phyloP scores from a whole-genome alignment of 1,140 invertebrate genomes.

The Himalopsyche phryganea region DNA sequence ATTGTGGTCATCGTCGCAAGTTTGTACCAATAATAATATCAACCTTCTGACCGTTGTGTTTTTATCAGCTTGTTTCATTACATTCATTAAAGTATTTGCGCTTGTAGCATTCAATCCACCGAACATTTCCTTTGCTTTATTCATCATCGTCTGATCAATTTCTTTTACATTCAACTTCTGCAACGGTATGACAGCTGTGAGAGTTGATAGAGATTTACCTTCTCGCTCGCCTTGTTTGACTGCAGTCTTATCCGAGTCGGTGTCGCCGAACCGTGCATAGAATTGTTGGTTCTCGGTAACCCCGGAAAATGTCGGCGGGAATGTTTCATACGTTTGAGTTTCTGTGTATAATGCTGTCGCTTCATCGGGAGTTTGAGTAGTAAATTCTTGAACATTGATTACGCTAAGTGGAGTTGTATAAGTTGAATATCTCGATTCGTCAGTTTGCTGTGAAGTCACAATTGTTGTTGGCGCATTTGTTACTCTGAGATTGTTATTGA shows the following conservation, averaged over 20 bases:
- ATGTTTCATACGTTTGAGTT: slow-evolving; percentile 27
- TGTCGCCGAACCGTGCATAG: slow-evolving; percentile 1
- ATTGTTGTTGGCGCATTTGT: slow-evolving; percentile 13
- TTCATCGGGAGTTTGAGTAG: slow-evolving; percentile 26
- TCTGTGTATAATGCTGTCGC: slow-evolving; percentile 14
- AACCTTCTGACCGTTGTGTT: slow-evolving; percentile 71
- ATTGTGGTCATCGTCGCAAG: slow-evolving; percentile 68
- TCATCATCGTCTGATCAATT: slow-evolving; percentile 55
- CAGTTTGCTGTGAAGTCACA: slow-evolving; percentile 6
- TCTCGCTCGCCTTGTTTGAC: slow-evolving; percentile 35
- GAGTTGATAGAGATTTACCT: slow-evolving; percentile 21
- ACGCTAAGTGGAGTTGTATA: slow-evolving; percentile 19
- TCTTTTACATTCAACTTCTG: slow-evolving; percentile 33
- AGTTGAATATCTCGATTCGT: slow-evolving; percentile 16
- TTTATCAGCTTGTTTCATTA: slow-evolving; percentile 75
- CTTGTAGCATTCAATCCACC: slow-evolving; percentile 71
- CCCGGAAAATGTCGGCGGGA: slow-evolving; percentile 21
- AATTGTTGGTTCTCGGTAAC: slow-evolving; percentile 7
- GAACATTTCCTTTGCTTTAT: slow-evolving; percentile 69
- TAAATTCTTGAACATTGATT: slow-evolving; percentile 25
- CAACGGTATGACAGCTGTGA: slow-evolving; percentile 16
- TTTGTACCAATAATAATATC: slow-evolving; percentile 70
- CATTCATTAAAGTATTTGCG: slow-evolving; percentile 67
- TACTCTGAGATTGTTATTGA: slow-evolving; percentile 7
- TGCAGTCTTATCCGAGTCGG: slow-evolving; percentile 18